Evolutionary conservation across 1,140 invertebrate genomes (phyloP).

Genomic region (Rhopalosiphum maidis): DNA sequence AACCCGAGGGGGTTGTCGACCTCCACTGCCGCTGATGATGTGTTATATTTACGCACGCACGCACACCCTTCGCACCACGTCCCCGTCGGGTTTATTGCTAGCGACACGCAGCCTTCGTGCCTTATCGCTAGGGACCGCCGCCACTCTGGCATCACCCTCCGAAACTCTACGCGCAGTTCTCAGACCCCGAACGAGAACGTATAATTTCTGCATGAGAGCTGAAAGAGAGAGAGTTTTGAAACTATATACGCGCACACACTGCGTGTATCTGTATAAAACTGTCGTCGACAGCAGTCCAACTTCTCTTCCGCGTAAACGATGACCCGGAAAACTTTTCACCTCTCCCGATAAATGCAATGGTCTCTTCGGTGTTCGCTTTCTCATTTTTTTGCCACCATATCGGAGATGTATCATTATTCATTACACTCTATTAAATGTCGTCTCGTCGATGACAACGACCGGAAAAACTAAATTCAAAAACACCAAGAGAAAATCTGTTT

Average conservation of each 20-base stretch:
- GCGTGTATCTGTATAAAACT: neutral
- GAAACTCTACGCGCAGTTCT: neutral
- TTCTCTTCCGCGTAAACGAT: neutral
- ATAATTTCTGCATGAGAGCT: neutral
- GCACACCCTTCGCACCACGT: slow-evolving; percentile 37
- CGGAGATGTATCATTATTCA: neutral
- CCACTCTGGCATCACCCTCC: slow-evolving; percentile 14
- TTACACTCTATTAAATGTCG: neutral
- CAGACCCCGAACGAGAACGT: neutral
- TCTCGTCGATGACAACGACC: neutral
- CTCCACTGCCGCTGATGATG: neutral
- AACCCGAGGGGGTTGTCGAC: slow-evolving; percentile 47
- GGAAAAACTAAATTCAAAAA: neutral
- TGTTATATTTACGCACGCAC: slow-evolving; percentile 16
- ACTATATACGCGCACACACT: neutral
- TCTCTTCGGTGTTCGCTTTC: neutral
- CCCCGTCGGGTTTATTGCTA: slow-evolving; percentile 25
- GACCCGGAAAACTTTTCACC: neutral
- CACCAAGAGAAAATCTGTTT: neutral
- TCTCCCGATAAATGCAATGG: neutral
- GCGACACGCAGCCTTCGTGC: slow-evolving; percentile 53
- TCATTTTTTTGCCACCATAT: neutral
- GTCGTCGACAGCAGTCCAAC: neutral
- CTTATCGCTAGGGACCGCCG: slow-evolving; percentile 48
- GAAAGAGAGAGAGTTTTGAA: neutral